phyloP scores from a whole-genome alignment of 1,140 invertebrate genomes.

The Holotrichia oblita region DNA sequence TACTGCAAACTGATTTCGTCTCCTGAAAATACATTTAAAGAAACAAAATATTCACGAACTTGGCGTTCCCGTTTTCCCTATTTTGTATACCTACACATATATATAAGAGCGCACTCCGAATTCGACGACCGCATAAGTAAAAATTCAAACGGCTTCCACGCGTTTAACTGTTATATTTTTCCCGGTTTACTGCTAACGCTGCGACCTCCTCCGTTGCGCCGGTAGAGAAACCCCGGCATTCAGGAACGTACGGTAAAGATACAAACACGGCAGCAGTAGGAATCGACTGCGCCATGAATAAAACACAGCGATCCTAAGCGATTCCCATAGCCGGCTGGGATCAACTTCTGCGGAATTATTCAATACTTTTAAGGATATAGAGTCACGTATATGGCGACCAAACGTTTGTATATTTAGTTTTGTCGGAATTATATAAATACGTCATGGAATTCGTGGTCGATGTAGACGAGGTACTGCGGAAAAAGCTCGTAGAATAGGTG shows the following conservation, averaged over 20 bases:
- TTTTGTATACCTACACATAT: too few relatives aligned
- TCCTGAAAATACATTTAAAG: neutral
- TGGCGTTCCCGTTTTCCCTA: neutral
- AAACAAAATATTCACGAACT: constrained; percentile 8
- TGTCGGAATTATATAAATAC: constrained; percentile 35
- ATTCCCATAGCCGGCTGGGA: constrained; percentile 17
- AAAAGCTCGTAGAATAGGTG: neutral
- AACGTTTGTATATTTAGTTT: constrained; percentile 35
- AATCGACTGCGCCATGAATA: constrained; percentile 29
- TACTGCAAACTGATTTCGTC: neutral
- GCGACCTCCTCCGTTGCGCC: constrained; percentile 2
- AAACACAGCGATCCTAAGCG: constrained; percentile 24
- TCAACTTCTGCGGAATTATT: constrained; percentile 21
- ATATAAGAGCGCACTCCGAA: neutral
- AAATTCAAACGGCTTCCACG: constrained; percentile 28
- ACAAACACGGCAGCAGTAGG: neutral
- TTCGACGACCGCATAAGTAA: constrained; percentile 16
- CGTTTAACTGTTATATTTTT: constrained; percentile 33
- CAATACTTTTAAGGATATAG: constrained; percentile 35
- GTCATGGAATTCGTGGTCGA: constrained; percentile 5
- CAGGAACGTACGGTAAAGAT: neutral
- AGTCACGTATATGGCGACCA: constrained; percentile 21
- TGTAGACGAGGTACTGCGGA: constrained; percentile 1
- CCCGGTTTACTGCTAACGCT: constrained; percentile 34
- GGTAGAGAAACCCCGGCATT: neutral